Conservation (phyloP, 2,113 vertebrate species). For the Notechis scutatus region DNA sequence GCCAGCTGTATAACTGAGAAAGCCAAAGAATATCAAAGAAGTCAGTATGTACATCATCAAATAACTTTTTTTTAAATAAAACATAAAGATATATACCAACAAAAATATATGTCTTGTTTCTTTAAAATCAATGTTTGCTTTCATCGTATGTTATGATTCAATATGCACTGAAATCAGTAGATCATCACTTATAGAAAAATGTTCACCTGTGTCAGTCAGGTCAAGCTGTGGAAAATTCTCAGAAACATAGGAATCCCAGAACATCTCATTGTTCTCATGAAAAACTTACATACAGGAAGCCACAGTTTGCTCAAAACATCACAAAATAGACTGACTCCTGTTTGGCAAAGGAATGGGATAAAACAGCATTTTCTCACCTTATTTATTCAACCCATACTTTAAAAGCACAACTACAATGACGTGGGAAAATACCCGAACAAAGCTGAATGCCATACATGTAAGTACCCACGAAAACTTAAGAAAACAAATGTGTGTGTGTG, state of each 20-base stretch:
- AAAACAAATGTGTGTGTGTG: too few species aligned
- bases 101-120: neutral
- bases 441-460: too few species aligned
- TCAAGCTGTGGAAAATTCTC: neutral
- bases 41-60: neutral
- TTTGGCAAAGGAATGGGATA: neutral
- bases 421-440: too few species aligned
- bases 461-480: too few species aligned
- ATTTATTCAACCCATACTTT: neutral
- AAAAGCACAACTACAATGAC: too few species aligned
- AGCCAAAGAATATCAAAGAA: neutral
- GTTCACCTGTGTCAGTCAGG: neutral
- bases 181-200: neutral
- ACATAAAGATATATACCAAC: neutral
- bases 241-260: neutral
- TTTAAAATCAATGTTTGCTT: neutral
- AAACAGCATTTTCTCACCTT: neutral
- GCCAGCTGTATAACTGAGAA: neutral
- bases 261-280: neutral
- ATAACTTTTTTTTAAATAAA: neutral
- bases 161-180: neutral
- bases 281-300: neutral
- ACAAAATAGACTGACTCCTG: neutral
- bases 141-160: neutral
- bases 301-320: neutral